Evolutionary conservation across 1,140 invertebrate species (phyloP).

Genomic region (Amphibalanus amphitrite): DNA sequence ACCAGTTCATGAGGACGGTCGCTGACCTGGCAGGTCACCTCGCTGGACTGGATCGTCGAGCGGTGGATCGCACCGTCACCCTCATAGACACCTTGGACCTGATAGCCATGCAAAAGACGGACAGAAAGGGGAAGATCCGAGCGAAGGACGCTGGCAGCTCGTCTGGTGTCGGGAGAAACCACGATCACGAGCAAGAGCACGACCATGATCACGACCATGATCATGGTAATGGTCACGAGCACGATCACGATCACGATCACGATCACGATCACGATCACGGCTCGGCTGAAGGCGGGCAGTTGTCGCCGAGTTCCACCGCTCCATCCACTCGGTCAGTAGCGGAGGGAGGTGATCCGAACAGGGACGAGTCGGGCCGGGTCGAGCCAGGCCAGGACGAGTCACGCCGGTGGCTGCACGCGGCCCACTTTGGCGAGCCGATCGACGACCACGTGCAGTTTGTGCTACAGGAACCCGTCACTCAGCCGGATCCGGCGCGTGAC

Average conservation of each 20-base stretch:
- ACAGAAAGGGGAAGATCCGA: neutral
- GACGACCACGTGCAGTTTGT: neutral
- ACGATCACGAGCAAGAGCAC: neutral
- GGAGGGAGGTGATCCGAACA: no score
- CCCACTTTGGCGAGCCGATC: no score
- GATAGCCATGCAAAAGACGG: neutral
- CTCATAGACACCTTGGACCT: neutral
- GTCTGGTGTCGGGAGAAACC: no score
- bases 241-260: conserved; percentile 4
- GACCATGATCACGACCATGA: conserved; percentile 4
- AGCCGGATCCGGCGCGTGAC: neutral
- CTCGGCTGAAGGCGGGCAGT: no score
- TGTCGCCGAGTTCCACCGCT: no score
- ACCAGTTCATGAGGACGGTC: neutral
- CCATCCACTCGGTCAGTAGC: no score
- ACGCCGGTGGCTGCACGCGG: neutral
- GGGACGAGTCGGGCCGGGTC: no score
- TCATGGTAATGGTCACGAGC: conserved; percentile 7
- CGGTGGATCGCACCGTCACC: neutral
- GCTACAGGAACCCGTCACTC: neutral
- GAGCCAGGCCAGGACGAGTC: neutral
- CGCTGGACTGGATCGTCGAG: neutral
- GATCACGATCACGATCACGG: no score
- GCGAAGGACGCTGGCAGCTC: neutral
- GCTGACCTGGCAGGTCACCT: neutral